These are phyloP conservation scores for Nyctibius grandis DNA, from an alignment of 2,797 vertebrate genomes.

Conservation along the genomic window DNA sequence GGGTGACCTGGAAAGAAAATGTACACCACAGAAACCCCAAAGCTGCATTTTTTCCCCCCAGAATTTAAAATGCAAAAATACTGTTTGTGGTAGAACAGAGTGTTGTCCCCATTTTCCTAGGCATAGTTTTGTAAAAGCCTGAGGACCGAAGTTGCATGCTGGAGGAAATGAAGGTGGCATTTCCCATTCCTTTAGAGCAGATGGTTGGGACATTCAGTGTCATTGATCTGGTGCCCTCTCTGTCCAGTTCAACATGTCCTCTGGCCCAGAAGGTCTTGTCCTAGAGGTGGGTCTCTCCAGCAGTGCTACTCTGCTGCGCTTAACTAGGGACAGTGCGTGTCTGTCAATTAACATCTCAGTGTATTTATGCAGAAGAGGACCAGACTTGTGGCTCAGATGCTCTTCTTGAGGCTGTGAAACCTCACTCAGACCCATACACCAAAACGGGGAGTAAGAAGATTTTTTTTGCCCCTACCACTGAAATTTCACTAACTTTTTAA, in stretches of 20 bases:
- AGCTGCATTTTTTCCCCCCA: rapidly evolving
- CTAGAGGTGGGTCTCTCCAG: neutral
- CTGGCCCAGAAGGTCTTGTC: neutral
- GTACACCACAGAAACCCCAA: neutral
- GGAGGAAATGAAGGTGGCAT: neutral
- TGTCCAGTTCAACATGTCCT: rapidly evolving
- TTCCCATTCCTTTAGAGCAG: neutral
- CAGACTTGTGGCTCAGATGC: neutral
- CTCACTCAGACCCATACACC: neutral
- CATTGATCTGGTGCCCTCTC: neutral
- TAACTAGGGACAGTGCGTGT: neutral
- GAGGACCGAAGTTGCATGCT: neutral
- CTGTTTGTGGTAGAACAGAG: neutral
- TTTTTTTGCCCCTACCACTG: neutral
- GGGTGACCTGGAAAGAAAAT: neutral
- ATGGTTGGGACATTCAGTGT: neutral
- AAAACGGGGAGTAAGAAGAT: neutral
- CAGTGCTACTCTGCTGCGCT: neutral
- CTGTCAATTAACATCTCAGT: neutral
- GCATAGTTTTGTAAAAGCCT: neutral
- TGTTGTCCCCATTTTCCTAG: neutral
- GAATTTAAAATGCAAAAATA: neutral
- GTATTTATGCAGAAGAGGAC: neutral
- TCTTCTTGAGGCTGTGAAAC: neutral
- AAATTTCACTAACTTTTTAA: neutral